These are phyloP conservation scores for Bombyx huttoni DNA, from an alignment of 2,888 invertebrate species.

Conservation along the genomic window DNA sequence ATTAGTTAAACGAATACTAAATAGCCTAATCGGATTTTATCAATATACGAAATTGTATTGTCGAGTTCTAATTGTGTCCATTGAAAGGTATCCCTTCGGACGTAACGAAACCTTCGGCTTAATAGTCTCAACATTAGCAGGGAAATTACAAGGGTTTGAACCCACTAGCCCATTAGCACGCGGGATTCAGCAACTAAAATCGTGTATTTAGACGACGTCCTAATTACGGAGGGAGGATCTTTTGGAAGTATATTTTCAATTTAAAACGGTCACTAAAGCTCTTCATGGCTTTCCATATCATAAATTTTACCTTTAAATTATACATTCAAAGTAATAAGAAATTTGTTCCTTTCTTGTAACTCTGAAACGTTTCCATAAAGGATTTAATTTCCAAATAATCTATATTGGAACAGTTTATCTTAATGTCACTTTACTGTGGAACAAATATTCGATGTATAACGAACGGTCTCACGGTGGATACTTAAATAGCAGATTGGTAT, in stretches of 20 bases:
- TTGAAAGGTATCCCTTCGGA: slow-evolving; percentile 28
- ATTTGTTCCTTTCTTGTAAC: not conserved
- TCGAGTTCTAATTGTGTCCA: slow-evolving; percentile 15
- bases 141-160: slow-evolving; percentile 44
- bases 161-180: slow-evolving; percentile 36
- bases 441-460: no score
- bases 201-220: not conserved
- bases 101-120: slow-evolving; percentile 24
- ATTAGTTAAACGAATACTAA: slow-evolving; percentile 1
- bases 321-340: not conserved
- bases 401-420: no score
- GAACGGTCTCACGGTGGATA: no score
- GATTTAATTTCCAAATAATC: no score
- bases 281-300: not conserved
- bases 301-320: not conserved
- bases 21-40: not conserved
- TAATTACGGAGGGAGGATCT: not conserved
- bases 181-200: not conserved
- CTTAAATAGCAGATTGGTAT: no score
- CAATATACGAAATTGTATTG: slow-evolving; percentile 2
- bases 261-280: not conserved
- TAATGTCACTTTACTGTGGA: no score
- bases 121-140: slow-evolving; percentile 41
- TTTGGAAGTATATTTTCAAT: not conserved
- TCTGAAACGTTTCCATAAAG: slow-evolving; percentile 7